Conservation (phyloP, 2,113 vertebrate genomes). For the Sclerurus mexicanus region DNA sequence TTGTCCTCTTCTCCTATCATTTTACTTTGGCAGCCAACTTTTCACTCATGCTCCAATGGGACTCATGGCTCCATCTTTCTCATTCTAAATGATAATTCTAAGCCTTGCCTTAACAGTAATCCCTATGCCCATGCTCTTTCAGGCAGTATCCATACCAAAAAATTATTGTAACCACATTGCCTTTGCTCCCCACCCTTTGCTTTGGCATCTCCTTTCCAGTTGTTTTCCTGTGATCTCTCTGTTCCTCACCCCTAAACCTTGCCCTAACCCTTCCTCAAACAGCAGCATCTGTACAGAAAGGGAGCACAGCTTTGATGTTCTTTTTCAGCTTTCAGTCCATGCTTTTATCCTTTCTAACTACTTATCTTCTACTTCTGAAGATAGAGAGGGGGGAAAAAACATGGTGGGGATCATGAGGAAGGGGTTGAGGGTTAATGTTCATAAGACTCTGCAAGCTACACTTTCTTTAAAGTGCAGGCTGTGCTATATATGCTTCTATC, state of each 20-base stretch:
- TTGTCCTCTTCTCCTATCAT: neutral
- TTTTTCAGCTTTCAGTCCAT: conserved; percentile 20
- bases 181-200: neutral
- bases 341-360: conserved; percentile 8
- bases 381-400: neutral
- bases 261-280: neutral
- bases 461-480: neutral
- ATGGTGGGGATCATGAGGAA: neutral
- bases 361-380: conserved; percentile 19
- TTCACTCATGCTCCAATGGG: neutral
- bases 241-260: neutral
- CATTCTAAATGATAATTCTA: neutral
- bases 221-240: neutral
- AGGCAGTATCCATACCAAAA: neutral
- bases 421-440: neutral
- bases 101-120: neutral
- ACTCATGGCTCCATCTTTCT: neutral
- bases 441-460: neutral
- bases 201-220: neutral
- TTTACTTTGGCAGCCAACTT: neutral
- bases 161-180: neutral
- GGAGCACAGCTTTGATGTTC: neutral
- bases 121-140: neutral
- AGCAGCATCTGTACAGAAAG: neutral
- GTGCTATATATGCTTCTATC: neutral